These are phyloP conservation scores for Colaptes auratus DNA, from an alignment of 2,113 vertebrate genomes.

Conservation along the genomic window DNA sequence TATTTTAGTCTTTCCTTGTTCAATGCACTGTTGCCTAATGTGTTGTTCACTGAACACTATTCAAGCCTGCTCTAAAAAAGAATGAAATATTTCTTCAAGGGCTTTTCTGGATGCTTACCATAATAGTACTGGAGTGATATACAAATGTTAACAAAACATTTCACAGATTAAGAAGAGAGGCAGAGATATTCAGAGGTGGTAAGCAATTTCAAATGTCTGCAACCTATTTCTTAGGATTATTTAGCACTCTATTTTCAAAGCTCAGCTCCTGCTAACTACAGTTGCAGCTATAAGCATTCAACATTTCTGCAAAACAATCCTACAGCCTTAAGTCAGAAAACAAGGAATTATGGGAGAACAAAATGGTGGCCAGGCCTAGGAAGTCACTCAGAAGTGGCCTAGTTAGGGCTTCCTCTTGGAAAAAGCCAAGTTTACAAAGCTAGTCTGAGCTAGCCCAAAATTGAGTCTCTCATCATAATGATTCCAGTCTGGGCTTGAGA, in stretches of 20 bases:
- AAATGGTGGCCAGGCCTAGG: background rate
- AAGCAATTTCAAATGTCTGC: background rate
- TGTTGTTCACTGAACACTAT: background rate
- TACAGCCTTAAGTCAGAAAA: background rate
- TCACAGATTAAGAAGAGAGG: background rate
- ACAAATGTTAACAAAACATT: constrained; percentile 10
- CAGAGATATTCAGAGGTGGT: background rate
- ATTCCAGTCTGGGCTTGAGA: background rate
- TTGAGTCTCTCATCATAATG: background rate
- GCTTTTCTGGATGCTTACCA: background rate
- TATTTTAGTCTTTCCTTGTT: constrained; percentile 31
- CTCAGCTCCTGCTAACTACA: background rate
- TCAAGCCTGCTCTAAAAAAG: background rate
- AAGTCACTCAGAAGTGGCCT: background rate
- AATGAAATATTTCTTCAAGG: constrained; percentile 28
- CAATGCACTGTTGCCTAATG: background rate
- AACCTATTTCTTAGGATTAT: background rate
- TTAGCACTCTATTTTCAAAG: background rate
- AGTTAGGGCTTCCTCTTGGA: background rate
- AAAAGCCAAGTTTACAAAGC: background rate
- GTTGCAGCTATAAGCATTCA: background rate
- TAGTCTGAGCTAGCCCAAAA: background rate
- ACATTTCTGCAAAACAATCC: background rate
- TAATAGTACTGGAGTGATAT: background rate
- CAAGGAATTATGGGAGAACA: background rate